Percentiles rank a stretch among this genome's conserved stretches.
Evolutionary conservation across 2,113 vertebrate genomes (phyloP).

Genomic region (Callopanchax toddi): DNA sequence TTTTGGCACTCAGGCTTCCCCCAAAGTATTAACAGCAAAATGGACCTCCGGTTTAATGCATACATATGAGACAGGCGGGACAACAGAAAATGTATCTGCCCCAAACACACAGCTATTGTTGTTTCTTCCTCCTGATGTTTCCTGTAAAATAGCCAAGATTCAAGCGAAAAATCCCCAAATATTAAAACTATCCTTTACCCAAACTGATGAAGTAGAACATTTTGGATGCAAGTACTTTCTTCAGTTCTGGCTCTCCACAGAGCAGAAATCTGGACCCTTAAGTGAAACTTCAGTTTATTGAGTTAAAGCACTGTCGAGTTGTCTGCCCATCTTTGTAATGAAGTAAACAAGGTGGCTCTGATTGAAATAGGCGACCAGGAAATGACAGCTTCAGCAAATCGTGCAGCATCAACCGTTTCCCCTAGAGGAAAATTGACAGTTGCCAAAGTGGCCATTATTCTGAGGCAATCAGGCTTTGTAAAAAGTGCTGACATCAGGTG

Average conservation of each 20-base stretch:
- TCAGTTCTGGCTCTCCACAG: conserved; percentile 21
- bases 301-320: conserved; percentile 37
- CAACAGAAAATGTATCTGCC: conserved; percentile 8
- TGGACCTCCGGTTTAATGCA: conserved; percentile 46
- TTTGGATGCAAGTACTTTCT: conserved; percentile 1
- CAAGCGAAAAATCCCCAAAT: background rate
- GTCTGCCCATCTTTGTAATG: conserved; percentile 61
- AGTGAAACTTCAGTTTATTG: conserved; percentile 36
- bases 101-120: conserved; percentile 20
- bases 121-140: background rate
- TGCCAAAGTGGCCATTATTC: conserved; percentile 66
- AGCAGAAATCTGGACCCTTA: conserved; percentile 37
- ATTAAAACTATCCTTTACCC: background rate
- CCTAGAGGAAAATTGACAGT: conserved; percentile 63
- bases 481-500: conserved; percentile 61
- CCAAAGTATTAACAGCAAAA: conserved; percentile 22
- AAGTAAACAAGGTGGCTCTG: conserved; percentile 63
- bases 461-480: conserved; percentile 48
- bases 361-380: conserved; percentile 65
- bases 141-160: background rate
- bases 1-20: conserved; percentile 11
- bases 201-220: background rate
- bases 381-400: conserved; percentile 56
- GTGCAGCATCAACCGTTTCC: conserved; percentile 49
- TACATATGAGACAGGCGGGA: conserved; percentile 4